Conservation (phyloP, 2,113 vertebrate species). For the Gasterosteus aculeatus region DNA sequence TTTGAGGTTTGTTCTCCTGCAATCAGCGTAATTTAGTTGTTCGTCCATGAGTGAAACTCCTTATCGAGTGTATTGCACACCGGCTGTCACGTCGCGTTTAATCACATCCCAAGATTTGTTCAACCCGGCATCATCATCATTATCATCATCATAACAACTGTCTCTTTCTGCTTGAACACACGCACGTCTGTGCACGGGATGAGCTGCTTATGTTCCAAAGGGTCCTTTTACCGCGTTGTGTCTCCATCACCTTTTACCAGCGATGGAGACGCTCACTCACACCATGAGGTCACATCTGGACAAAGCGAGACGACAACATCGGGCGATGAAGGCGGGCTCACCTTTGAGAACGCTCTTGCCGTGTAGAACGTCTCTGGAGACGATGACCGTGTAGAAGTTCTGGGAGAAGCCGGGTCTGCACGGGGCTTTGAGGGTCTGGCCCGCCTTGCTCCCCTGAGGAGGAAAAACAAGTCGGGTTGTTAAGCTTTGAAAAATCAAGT, state of each 20-base stretch:
- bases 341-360: conserved; percentile 83
- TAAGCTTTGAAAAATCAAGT: conserved; percentile 67
- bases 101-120: neutral
- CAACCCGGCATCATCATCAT: neutral
- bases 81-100: conserved; percentile 19
- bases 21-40: conserved; percentile 36
- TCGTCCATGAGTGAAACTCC: conserved; percentile 35
- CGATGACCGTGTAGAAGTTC: conserved; percentile 84
- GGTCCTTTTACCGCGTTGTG: conserved; percentile 35
- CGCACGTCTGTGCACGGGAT: neutral
- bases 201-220: conserved; percentile 29
- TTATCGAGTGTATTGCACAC: conserved; percentile 14
- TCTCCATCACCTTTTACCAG: neutral
- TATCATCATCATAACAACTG: neutral
- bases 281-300: conserved; percentile 20
- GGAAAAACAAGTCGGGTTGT: conserved; percentile 53
- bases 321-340: conserved; percentile 67
- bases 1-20: conserved; percentile 26
- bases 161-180: neutral
- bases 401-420: conserved; percentile 84
- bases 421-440: conserved; percentile 65
- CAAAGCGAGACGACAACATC: conserved; percentile 23
- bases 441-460: conserved; percentile 78
- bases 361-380: conserved; percentile 80
- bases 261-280: conserved; percentile 47